A percentile compares a stretch with the other conserved stretches of the same genome.
Evolutionary conservation across 2,113 vertebrate species (phyloP).

Genomic region (Spizaetus ornatus): DNA sequence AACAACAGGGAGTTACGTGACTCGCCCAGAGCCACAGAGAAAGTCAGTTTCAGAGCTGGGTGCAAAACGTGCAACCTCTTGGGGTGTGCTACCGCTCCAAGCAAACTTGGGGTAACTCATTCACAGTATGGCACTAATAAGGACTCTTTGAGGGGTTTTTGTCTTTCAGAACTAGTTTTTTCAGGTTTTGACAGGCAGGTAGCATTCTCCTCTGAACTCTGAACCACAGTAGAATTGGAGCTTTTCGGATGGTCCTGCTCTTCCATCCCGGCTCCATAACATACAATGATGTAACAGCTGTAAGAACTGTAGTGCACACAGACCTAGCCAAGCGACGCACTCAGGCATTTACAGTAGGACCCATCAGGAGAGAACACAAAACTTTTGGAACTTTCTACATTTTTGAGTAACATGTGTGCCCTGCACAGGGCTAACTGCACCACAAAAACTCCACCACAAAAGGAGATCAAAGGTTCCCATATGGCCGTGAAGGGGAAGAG

Average conservation of each 20-base stretch:
- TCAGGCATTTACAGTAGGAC: background rate
- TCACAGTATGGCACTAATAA: background rate
- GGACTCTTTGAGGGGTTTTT: background rate
- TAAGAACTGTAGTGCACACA: background rate
- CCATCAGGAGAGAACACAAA: background rate
- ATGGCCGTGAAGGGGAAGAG: background rate
- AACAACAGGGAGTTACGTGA: conserved; percentile 5
- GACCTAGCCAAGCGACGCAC: background rate
- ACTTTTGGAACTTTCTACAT: background rate
- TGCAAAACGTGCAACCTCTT: background rate
- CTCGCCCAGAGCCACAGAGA: background rate
- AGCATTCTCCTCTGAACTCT: background rate
- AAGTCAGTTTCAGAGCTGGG: background rate
- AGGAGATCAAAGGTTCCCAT: background rate
- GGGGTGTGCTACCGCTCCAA: background rate
- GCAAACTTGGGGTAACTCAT: background rate
- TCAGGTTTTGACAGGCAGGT: background rate
- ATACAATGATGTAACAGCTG: background rate
- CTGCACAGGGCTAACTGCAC: background rate
- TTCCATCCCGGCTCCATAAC: fast-evolving
- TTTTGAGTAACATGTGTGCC: background rate
- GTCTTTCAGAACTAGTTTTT: background rate
- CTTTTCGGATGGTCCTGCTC: background rate
- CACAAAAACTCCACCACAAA: background rate
- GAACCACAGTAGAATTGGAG: background rate